Conservation (phyloP, 2,888 invertebrate genomes). For the Noctua janthina region DNA sequence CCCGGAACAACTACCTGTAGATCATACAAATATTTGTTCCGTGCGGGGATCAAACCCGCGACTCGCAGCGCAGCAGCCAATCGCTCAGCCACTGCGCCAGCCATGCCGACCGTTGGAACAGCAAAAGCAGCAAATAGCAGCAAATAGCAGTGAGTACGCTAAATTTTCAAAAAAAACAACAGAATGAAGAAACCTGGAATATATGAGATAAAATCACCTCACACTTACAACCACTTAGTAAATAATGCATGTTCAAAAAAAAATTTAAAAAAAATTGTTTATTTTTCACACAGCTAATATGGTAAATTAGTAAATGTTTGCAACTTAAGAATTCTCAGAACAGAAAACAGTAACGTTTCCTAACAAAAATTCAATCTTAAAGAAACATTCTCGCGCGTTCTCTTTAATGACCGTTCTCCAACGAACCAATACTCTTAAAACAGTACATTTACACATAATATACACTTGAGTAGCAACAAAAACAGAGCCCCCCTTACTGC, state of each 20-base stretch:
- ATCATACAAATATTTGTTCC: neutral
- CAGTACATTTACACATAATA: conserved; percentile 42
- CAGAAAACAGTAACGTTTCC: neutral
- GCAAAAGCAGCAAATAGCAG: too few relatives aligned
- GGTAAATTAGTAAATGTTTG: neutral
- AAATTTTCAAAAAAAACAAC: too few relatives aligned
- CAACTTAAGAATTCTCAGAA: too few relatives aligned
- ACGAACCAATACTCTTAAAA: conserved; percentile 48
- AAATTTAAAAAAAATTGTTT: neutral
- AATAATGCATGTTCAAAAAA: too few relatives aligned
- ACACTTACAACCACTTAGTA: too few relatives aligned
- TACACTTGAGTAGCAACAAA: conserved; percentile 44
- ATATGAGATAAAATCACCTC: too few relatives aligned
- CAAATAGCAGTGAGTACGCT: too few relatives aligned
- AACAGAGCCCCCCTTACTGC: conserved; percentile 7
- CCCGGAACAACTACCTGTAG: neutral
- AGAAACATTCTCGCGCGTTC: neutral
- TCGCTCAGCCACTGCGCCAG: neutral
- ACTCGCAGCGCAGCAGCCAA: neutral
- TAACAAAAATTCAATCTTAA: neutral
- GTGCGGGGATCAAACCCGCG: neutral
- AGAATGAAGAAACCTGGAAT: too few relatives aligned
- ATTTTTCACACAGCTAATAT: neutral
- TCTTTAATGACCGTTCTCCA: conserved; percentile 17
- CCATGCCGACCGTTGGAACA: neutral